A percentile compares a stretch with the other conserved stretches of the same genome.
phyloP scores from a whole-genome alignment of 2,888 invertebrate species.

The Aporophyla nigra region DNA sequence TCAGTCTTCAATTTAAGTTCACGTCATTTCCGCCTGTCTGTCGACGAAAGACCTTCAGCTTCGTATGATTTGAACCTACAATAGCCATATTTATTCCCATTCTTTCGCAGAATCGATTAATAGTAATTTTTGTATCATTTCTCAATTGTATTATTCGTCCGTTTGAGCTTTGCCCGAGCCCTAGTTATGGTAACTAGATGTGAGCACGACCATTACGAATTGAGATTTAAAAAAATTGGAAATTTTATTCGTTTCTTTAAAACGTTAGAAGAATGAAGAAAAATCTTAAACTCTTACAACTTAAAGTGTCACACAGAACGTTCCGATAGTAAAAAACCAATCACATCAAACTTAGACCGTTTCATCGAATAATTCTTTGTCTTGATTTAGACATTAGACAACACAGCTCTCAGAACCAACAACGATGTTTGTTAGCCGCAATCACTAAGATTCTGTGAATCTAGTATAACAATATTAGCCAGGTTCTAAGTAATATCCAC shows the following conservation, averaged over 20 bases:
- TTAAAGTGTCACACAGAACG: background rate
- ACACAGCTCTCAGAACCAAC: background rate
- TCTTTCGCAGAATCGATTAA: no score
- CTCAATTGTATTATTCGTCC: no score
- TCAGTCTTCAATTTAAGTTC: background rate
- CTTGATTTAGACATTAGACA: background rate
- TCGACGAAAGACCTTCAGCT: background rate
- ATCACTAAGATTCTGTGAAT: background rate
- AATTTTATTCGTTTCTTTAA: no score
- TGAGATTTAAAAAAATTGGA: no score
- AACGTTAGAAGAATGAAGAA: no score
- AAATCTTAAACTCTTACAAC: background rate
- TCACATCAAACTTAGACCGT: background rate
- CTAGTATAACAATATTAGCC: background rate
- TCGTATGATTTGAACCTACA: background rate
- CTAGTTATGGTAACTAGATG: no score
- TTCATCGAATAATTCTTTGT: background rate
- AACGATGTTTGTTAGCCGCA: background rate
- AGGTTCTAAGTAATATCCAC: background rate
- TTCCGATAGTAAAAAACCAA: background rate
- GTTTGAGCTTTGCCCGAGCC: no score
- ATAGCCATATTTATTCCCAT: no score
- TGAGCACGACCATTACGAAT: no score
- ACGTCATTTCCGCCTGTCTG: background rate
- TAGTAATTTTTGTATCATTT: no score